Evolutionary conservation across 2,797 vertebrate genomes (phyloP), one percentile per base, ranked within the genome.

Genomic region (Sebastes taczanowskii): DNA sequence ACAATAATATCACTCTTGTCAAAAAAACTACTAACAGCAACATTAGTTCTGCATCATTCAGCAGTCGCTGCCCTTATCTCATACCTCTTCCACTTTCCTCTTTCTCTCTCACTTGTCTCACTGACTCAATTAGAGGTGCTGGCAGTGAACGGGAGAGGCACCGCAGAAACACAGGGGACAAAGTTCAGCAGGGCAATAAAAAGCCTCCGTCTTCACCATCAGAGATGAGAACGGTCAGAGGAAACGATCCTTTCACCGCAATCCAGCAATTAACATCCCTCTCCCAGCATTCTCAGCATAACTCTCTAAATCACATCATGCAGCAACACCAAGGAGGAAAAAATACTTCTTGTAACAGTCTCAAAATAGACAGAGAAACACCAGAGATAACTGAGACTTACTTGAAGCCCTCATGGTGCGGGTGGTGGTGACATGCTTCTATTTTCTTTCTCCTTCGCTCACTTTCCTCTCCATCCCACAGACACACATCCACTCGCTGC

Each of bases 401-500:
- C 94, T 95, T 71, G 82, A 83, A 73, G 84, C 85, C 87, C 81
- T 95, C 95, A 95, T 96, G 79, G 63, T 86, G 86, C 60, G 20
- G 49, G 8, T 11, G 58, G 6, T 64, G 42, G 76, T 64, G 84
- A 65, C 85, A 87, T 85, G 87, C 77, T 81, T 77, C 81, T 87
- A 66, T 80, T 25, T 71, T 71, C 67, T 64, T 11, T 78, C 68
- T 71, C 66, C 75, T 69, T 35, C 53, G 72, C 86, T 86, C 73
- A 71, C 27, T 53, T 79, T 81, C 59, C n/a, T 83, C 84, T 90
- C 77, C 78, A 76, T 93, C 78, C 82, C 55, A 16, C 11, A n/a
- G 6, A 53, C 4, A 10, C 82, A 81, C 75, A 55, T 87, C 78
- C 81, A 70, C 76, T 78, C 63, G 5, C 68, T 29, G 34, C 74